Conservation (phyloP, 2,888 invertebrate genomes). For the Volucella inflata region DNA sequence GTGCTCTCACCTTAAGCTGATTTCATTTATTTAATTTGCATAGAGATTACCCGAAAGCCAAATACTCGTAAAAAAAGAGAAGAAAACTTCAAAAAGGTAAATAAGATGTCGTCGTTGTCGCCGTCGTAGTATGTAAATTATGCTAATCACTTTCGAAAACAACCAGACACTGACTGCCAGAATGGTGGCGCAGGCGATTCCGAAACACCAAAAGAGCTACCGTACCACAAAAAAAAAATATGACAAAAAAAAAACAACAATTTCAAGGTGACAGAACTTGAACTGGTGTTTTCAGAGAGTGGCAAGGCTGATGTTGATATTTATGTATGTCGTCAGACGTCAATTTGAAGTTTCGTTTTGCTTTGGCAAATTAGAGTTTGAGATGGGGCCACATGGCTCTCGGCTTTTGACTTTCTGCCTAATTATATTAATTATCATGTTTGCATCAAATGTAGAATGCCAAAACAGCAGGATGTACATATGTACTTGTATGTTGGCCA, state of each 20-base stretch:
- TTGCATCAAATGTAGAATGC: constrained; percentile 36
- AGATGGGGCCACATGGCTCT: not conserved
- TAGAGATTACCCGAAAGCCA: constrained; percentile 18
- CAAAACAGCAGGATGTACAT: constrained; percentile 55
- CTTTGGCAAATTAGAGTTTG: not conserved
- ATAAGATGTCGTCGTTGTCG: constrained; percentile 6
- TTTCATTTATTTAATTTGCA: constrained; percentile 45
- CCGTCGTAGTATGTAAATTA: constrained; percentile 31
- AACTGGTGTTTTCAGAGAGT: constrained; percentile 16
- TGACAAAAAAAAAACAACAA: constrained; percentile 1
- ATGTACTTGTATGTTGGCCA: constrained; percentile 27
- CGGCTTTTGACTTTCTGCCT: not conserved
- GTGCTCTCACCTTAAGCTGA: constrained; percentile 24
- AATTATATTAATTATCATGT: constrained; percentile 42
- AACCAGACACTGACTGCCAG: constrained; percentile 5
- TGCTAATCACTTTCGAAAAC: constrained; percentile 51
- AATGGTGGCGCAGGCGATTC: constrained; percentile 5
- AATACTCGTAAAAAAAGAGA: constrained; percentile 19
- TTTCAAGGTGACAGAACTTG: constrained; percentile 39
- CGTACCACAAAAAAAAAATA: not conserved
- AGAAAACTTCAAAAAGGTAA: not conserved
- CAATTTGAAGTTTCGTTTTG: not conserved
- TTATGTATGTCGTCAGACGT: too few relatives aligned
- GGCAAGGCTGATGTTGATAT: not conserved
- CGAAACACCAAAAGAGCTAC: not conserved